These are phyloP conservation scores for Chaenodraco wilsoni DNA, from an alignment of 2,797 vertebrate species.

Conservation along the genomic window DNA sequence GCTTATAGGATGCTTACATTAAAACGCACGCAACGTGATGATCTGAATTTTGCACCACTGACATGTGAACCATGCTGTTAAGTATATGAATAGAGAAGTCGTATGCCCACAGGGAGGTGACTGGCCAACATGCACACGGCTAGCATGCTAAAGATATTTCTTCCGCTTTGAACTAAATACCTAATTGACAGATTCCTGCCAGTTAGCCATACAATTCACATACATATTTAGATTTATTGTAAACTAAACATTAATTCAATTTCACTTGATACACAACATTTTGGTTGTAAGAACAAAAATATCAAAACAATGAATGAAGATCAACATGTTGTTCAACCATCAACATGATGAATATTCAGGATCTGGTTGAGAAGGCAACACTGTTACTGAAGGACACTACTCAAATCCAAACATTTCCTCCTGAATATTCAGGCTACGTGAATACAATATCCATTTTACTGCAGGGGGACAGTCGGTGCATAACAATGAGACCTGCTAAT, in stretches of 20 bases:
- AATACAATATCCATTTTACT: constrained; percentile 93
- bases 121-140: neutral
- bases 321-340: neutral
- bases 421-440: constrained; percentile 80
- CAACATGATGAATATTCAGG: constrained; percentile 18
- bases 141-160: neutral
- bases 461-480: constrained; percentile 92
- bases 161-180: neutral
- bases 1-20: neutral
- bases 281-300: neutral
- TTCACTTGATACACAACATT: neutral
- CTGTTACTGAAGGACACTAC: constrained; percentile 25
- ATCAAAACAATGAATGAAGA: neutral
- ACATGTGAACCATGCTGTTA: neutral
- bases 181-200: neutral
- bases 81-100: neutral
- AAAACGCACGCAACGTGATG: neutral
- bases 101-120: neutral
- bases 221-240: neutral
- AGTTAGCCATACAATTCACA: neutral
- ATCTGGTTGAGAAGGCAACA: constrained; percentile 13
- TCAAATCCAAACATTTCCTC: constrained; percentile 45
- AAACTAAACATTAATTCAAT: neutral
- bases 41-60: rapidly evolving
- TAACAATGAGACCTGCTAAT: constrained; percentile 96